A percentile compares a stretch with the other conserved stretches of the same genome.
These are phyloP conservation scores for Hyposoter dolosus DNA, from an alignment of 2,888 invertebrate species.

Conservation along the genomic window DNA sequence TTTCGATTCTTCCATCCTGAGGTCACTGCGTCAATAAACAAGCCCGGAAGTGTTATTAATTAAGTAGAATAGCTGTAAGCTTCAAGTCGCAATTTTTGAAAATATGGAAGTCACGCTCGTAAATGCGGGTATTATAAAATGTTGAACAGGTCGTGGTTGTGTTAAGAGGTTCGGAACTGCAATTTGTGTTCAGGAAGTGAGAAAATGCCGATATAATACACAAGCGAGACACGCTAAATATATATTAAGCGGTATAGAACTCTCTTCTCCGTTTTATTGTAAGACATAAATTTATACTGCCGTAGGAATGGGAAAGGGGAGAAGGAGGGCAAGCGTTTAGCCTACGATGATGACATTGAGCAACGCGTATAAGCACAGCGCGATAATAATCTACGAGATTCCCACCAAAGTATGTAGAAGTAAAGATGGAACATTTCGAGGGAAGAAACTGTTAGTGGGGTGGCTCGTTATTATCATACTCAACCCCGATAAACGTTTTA, in stretches of 20 bases:
- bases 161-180: neutral
- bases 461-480: constrained; percentile 17
- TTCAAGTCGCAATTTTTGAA: neutral
- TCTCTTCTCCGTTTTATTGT: constrained; percentile 16
- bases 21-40: neutral
- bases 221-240: constrained; percentile 15
- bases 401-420: neutral
- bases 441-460: neutral
- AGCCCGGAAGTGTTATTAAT: neutral
- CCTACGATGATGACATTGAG: constrained; percentile 28
- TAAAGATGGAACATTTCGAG: constrained; percentile 2
- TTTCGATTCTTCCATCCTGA: neutral
- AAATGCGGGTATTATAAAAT: constrained; percentile 20
- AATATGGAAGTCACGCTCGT: neutral
- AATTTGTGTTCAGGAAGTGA: neutral
- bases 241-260: constrained; percentile 29
- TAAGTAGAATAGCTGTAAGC: neutral
- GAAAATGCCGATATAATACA: constrained; percentile 11
- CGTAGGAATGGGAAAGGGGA: neutral
- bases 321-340: constrained; percentile 2
- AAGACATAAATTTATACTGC: constrained; percentile 69
- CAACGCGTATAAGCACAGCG: neutral
- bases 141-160: constrained; percentile 25
- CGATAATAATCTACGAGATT: constrained; percentile 24
- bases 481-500: constrained; percentile 31